phyloP scores from a whole-genome alignment of 2,888 invertebrate genomes.

The Acleris holmiana region DNA sequence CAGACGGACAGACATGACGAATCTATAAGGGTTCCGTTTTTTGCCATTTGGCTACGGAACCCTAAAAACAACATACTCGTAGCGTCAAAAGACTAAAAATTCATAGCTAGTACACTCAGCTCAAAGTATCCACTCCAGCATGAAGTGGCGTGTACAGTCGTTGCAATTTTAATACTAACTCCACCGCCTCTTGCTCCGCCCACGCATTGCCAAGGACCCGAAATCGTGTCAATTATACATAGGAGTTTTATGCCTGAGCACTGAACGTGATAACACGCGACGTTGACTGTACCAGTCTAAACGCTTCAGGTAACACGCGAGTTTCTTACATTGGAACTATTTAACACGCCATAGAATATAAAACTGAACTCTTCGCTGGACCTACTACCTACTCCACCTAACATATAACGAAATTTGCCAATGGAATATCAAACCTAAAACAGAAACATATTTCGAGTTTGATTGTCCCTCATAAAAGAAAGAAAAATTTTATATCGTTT shows the following conservation, averaged over 20 bases:
- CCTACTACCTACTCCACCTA: too few relatives aligned
- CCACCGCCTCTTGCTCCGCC: slow-evolving; percentile 8
- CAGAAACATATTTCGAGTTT: too few relatives aligned
- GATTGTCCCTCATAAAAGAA: too few relatives aligned
- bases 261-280: slow-evolving; percentile 6
- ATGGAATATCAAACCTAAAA: too few relatives aligned
- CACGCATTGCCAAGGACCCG: too few relatives aligned
- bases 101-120: slow-evolving; percentile 16
- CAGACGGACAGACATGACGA: too few relatives aligned
- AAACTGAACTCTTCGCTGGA: not conserved
- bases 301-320: slow-evolving; percentile 1
- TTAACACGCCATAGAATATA: not conserved
- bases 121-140: slow-evolving; percentile 6
- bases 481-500: too few relatives aligned
- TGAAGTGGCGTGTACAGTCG: slow-evolving; percentile 32
- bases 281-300: slow-evolving; percentile 2
- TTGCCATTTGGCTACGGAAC: too few relatives aligned
- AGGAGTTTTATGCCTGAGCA: not conserved
- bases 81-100: too few relatives aligned
- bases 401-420: too few relatives aligned
- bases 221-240: not conserved
- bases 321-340: not conserved
- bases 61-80: too few relatives aligned
- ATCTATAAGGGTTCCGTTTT: too few relatives aligned
- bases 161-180: slow-evolving; percentile 33